phyloP scores from a whole-genome alignment of 2,113 vertebrate species.

The Oryzias celebensis region DNA sequence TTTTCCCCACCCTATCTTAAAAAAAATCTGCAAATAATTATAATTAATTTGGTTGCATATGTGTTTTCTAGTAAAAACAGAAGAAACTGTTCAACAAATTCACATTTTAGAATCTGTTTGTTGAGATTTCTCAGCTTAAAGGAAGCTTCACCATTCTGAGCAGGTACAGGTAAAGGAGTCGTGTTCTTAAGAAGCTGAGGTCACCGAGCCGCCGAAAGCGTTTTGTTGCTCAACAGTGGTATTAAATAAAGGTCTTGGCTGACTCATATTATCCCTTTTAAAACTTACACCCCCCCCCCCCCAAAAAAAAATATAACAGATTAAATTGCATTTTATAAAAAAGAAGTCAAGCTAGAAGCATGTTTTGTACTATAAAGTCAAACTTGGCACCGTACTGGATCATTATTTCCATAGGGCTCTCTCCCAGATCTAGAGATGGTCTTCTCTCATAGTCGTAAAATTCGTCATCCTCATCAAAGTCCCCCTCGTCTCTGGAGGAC shows the following conservation, averaged over 20 bases:
- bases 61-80: too few relatives aligned
- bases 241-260: too few relatives aligned
- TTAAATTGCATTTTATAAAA: constrained; percentile 1
- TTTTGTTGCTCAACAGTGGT: too few relatives aligned
- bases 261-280: too few relatives aligned
- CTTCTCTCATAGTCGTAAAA: constrained; percentile 54
- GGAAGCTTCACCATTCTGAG: too few relatives aligned
- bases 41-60: too few relatives aligned
- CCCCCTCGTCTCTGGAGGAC: constrained; percentile 28
- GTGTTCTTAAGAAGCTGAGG: too few relatives aligned
- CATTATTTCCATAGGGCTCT: constrained; percentile 40
- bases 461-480: constrained; percentile 11
- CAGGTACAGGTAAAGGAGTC: too few relatives aligned
- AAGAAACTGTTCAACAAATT: not conserved
- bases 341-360: not conserved
- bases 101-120: not conserved
- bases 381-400: constrained; percentile 29
- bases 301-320: not conserved
- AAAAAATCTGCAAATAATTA: too few relatives aligned
- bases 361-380: not conserved
- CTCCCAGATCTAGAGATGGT: constrained; percentile 51
- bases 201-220: too few relatives aligned
- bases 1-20: too few relatives aligned
- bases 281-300: too few relatives aligned
- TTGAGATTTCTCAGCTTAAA: not conserved